Evolutionary conservation across 23 tunicate genomes (phyloP).

Genomic region (Ciona savignyi): DNA sequence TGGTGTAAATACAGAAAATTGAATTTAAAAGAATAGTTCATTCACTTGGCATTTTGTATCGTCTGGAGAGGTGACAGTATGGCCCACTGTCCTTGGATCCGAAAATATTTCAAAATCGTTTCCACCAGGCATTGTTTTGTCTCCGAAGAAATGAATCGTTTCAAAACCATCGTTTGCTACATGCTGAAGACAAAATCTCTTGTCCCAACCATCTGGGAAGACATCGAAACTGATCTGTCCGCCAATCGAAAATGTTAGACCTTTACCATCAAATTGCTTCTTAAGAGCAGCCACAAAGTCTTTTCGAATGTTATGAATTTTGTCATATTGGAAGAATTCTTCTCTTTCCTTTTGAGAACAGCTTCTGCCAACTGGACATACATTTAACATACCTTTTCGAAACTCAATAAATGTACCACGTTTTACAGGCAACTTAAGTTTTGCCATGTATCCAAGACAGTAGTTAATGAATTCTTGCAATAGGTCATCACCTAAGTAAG

Average conservation of each 20-base stretch:
- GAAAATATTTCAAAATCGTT: conserved; percentile 87
- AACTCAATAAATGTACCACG: conserved; percentile 97
- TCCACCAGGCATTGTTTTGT: conserved; percentile 93
- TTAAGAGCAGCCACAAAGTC: conserved; percentile 52
- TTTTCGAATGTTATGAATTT: conserved; percentile 61
- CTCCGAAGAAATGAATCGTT: conserved; percentile 97
- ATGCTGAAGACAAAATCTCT: conserved; percentile 78
- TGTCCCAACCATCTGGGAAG: conserved; percentile 99
- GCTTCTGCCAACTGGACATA: conserved; percentile 95
- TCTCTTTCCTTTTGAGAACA: conserved; percentile 87
- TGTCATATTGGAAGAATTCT: conserved; percentile 81
- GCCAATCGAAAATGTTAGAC: conserved; percentile 95
- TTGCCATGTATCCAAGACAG: conserved; percentile 76
- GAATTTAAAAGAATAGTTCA: conserved; percentile 36
- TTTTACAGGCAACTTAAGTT: conserved; percentile 64
- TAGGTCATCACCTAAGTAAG: conserved; percentile 62
- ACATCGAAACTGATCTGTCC: conserved; percentile 99
- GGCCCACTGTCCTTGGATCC: conserved; percentile 75
- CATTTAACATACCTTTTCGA: conserved; percentile 96
- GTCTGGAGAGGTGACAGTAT: conserved; percentile 93
- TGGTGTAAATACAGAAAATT: too few relatives aligned
- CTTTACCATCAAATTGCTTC: conserved; percentile 65
- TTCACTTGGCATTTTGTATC: conserved; percentile 66
- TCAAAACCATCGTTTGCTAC: conserved; percentile 38
- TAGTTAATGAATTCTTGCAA: conserved; percentile 73